Base-by-base conservation (phyloP, 2,888 invertebrate species). In the Drosophila multiciliata region DNA sequence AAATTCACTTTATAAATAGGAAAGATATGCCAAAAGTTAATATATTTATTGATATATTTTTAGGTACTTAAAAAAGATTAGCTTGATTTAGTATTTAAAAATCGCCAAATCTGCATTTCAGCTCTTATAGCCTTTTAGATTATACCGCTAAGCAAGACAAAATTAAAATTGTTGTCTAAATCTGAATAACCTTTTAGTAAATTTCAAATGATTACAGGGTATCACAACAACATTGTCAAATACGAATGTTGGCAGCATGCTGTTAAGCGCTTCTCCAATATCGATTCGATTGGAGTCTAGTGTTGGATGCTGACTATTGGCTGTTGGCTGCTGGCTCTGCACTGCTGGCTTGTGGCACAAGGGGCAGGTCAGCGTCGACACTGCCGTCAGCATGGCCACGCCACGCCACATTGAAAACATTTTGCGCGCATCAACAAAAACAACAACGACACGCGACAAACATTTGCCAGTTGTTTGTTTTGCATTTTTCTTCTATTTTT, bases 391-490 rank as follows among this genome's bases (percentile, higher is more conserved):
- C 59, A 35, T 33, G 32, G n/a, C 59, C 71, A 54, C 55, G 67
- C 64, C 82, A 77, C 85, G 67, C 64, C 82, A 77, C 87, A 76
- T 78, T 82, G 85, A 82, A 84, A 75, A 89, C 72, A 87, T 87
- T 84, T 89, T 78, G 89, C 73, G 79, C 80, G 76, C 87, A 84
- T 78, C 89, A 82, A 71, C 64, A 70, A 40, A 50, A 63, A 29
- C 55, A 67, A 40, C 68, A 52, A 38, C 49, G 49, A 82, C 82
- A 81, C 80, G 84, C 87, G 89, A 75, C 89, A 89, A 84, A 89
- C 82, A 84, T 78, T 71, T 60, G 82, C 73, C 66, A 73, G 76
- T 85, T 75, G 72, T 77, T 55, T 38, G 38, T 38, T 38, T 55
- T 55, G 55, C 38, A 38, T 55, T 38, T 55, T 36, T 12, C 12